Conservation (phyloP, 2,888 invertebrate genomes). For the Selenia dentaria region DNA sequence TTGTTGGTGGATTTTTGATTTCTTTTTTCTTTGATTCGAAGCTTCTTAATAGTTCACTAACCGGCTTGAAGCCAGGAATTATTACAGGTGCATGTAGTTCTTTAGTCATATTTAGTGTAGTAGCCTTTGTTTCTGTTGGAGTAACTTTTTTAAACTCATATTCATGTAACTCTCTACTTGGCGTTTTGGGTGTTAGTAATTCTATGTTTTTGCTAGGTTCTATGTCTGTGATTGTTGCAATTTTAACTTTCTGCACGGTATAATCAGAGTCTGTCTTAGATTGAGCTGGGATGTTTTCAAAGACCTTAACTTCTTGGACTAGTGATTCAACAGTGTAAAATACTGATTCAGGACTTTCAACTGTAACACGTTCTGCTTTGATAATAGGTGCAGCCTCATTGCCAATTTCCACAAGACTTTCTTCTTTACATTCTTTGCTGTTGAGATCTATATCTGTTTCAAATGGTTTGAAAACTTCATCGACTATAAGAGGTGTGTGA, state of each 20-base stretch:
- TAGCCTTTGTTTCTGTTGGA: background rate
- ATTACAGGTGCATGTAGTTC: slow-evolving; percentile 12
- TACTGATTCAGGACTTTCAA: slow-evolving; percentile 18
- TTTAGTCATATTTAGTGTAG: slow-evolving; percentile 11
- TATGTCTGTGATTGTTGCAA: slow-evolving; percentile 1
- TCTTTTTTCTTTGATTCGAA: slow-evolving; percentile 9
- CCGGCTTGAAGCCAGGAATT: slow-evolving; percentile 18
- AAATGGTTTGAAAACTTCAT: slow-evolving; percentile 50
- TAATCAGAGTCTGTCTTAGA: slow-evolving; percentile 3
- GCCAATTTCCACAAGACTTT: slow-evolving; percentile 17
- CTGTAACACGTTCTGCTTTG: slow-evolving; percentile 18
- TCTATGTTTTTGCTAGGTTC: background rate
- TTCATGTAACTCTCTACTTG: background rate
- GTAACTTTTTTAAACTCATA: background rate
- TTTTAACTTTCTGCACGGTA: background rate
- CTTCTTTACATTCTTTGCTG: slow-evolving; percentile 11
- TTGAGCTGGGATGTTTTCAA: background rate
- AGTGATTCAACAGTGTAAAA: slow-evolving; percentile 14
- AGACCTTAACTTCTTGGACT: slow-evolving; percentile 2
- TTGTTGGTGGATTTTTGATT: background rate
- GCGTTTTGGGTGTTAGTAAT: background rate
- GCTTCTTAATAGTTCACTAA: slow-evolving; percentile 11
- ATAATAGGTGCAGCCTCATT: slow-evolving; percentile 3
- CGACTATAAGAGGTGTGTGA: slow-evolving; percentile 53
- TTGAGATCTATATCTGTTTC: slow-evolving; percentile 19